Conservation (phyloP, 2,797 vertebrate genomes). For the Alcedo atthis region DNA sequence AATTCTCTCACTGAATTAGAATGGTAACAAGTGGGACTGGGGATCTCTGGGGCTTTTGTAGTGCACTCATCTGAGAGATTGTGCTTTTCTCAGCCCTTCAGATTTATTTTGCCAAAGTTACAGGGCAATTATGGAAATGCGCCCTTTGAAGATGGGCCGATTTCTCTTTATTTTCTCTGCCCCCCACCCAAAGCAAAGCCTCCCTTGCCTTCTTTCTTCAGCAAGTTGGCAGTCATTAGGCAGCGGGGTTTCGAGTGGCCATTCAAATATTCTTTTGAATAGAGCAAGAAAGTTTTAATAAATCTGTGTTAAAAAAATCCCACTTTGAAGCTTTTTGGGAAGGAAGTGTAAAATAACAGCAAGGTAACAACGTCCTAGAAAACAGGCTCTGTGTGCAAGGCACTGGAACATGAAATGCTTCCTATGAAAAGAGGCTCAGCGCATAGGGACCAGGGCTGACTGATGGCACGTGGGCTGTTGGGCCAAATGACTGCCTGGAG, state of each 20-base stretch:
- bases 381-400: not conserved
- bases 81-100: slow-evolving; percentile 87
- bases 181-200: slow-evolving; percentile 79
- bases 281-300: slow-evolving; percentile 52
- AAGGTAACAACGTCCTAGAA: not conserved
- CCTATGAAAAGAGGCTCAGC: not conserved
- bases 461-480: not conserved
- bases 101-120: slow-evolving; percentile 93
- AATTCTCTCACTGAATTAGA: slow-evolving; percentile 88
- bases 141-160: slow-evolving; percentile 91
- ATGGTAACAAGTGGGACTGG: slow-evolving; percentile 90
- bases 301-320: slow-evolving; percentile 8
- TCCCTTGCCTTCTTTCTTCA: slow-evolving; percentile 67
- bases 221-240: slow-evolving; percentile 15
- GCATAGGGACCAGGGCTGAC: not conserved
- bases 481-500: not conserved
- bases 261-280: slow-evolving; percentile 47
- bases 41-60: slow-evolving; percentile 86
- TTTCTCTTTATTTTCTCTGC: slow-evolving; percentile 84
- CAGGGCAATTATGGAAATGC: slow-evolving; percentile 99
- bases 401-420: not conserved
- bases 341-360: not conserved
- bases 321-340: slow-evolving; percentile 19
- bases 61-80: slow-evolving; percentile 95
- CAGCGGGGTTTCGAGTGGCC: slow-evolving; percentile 30